Base-by-base conservation (phyloP, 2,797 vertebrate genomes). In the Hydrocynus forskahlii region DNA sequence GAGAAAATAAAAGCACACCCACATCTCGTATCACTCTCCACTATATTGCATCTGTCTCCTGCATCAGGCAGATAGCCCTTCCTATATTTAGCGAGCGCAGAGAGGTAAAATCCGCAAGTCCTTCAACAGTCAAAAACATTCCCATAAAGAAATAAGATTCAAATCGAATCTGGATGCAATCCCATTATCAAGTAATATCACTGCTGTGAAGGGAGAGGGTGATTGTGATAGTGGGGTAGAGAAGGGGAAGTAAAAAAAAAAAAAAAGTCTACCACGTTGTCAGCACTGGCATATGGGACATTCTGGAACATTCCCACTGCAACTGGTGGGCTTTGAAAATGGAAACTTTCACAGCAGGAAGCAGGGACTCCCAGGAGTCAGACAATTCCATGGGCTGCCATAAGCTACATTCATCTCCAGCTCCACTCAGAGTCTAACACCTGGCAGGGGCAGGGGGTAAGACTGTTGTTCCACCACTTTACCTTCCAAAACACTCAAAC, bases 331-430 rank as follows among this genome's bases (percentile, higher is more conserved):
- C 94, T 96, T 96, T 96, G 95, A 96, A 97, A 96, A 96, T 88
- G 94, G 93, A 96, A 95, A 95, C 93, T 94, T 95, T 94, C 95
- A 90, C 94, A 93, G 94, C 92, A 95, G 94, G 95, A 96, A 95
- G 93, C 92, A 25, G 63, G 89, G 92, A 93, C 90, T 95, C 95
- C 93, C 93, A 52, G 77, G 93, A 95, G 94, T 89, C 87, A 75
- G 90, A 93, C 92, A 91, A 92, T 96, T 96, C 95, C 92, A 95
- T 90, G 91, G 92, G 89, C 91, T 94, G 94, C 94, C 93, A 92
- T 93, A 91, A 94, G 91, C 91, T 94, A 93, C 94, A 94, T 96
- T 96, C 95, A 94, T 95, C 94, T 94, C 92, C 89, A 89, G 92
- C 90, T 91, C 89, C 83, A 91, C 89, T 95, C 95, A 93, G 92